phyloP scores from a whole-genome alignment of 2,797 vertebrate species.

The Peromyscus attwateri region DNA sequence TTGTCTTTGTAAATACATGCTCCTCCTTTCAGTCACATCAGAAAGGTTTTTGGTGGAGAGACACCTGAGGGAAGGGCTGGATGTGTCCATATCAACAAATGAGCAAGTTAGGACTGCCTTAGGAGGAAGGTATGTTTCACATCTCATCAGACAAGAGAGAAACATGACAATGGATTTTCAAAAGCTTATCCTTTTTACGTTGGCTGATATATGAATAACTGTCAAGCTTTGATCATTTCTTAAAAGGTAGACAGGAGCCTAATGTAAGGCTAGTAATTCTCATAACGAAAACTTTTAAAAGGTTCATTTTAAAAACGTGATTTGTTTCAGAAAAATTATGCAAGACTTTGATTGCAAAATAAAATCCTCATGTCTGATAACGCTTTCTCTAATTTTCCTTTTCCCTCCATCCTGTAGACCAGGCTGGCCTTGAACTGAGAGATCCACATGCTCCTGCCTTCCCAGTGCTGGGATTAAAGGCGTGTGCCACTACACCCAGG shows the following conservation, averaged over 20 bases:
- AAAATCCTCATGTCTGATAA: slow-evolving; percentile 28
- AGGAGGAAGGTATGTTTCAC: slow-evolving; percentile 44
- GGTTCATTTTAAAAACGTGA: slow-evolving; percentile 17
- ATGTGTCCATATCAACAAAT: slow-evolving; percentile 20
- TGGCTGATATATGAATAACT: background rate
- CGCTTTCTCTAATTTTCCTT: slow-evolving; percentile 1
- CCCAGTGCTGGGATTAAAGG: background rate
- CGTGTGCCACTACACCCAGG: fast-evolving
- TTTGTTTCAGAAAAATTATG: slow-evolving; percentile 37
- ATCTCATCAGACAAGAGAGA: slow-evolving; percentile 35
- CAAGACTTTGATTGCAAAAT: slow-evolving; percentile 2
- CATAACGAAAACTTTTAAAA: background rate
- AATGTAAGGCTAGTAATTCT: slow-evolving; percentile 4
- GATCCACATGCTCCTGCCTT: background rate
- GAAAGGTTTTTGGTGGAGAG: slow-evolving; percentile 19
- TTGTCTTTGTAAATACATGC: background rate
- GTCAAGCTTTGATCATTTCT: slow-evolving; percentile 23
- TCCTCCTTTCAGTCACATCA: background rate
- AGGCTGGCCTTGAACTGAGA: background rate
- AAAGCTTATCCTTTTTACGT: slow-evolving; percentile 36
- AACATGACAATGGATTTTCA: background rate
- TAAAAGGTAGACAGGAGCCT: background rate
- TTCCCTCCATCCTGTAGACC: too few species aligned
- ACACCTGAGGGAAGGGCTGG: background rate
- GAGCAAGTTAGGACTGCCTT: background rate